phyloP scores from a whole-genome alignment of 35 echinoderm and acorn worm species.

The Apostichopus californicus region DNA sequence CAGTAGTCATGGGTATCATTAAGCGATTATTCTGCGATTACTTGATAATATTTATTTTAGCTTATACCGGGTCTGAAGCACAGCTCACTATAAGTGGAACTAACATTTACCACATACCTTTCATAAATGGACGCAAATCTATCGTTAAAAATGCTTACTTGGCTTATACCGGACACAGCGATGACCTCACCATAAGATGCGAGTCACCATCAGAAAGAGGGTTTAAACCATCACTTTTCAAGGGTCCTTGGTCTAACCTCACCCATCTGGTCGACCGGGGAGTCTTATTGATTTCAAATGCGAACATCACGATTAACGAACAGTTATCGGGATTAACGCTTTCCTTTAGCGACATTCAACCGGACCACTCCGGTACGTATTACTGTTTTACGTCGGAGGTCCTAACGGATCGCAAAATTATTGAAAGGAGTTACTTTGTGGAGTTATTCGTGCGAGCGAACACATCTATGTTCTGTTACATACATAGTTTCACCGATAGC shows the following conservation, averaged over 20 bases:
- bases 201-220: neutral
- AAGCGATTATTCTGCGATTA: neutral
- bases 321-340: neutral
- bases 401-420: neutral
- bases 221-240: neutral
- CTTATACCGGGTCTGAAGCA: neutral
- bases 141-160: neutral
- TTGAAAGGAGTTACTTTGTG: neutral
- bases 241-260: conserved; percentile 19
- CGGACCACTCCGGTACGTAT: conserved; percentile 14
- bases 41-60: neutral
- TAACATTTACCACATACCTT: neutral
- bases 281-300: neutral
- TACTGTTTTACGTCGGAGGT: conserved; percentile 15
- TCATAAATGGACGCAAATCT: neutral
- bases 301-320: neutral
- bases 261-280: neutral
- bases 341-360: neutral
- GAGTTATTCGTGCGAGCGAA: conserved; percentile 2
- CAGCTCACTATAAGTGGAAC: neutral
- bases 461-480: neutral
- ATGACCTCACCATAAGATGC: neutral
- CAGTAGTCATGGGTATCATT: neutral
- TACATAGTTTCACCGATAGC: conserved; percentile 32
- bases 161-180: neutral